Percentiles rank a stretch among this genome's conserved stretches.
phyloP scores from a whole-genome alignment of 1,140 invertebrate genomes.

The Drosophila littoralis region DNA sequence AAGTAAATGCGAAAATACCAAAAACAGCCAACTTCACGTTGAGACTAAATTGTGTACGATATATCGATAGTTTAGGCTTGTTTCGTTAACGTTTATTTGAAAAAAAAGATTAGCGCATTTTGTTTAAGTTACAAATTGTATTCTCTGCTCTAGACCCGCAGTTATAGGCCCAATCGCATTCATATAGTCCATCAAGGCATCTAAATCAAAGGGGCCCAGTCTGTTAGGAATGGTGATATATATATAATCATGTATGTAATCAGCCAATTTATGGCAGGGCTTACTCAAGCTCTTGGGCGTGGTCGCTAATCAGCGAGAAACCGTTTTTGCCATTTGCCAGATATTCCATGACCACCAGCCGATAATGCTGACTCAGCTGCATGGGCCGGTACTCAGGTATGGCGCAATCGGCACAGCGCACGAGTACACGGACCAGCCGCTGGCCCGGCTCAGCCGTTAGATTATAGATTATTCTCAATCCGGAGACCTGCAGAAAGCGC shows the following conservation, averaged over 20 bases:
- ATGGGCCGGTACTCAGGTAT: conserved; percentile 87
- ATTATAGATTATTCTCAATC: conserved; percentile 85
- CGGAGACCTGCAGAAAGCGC: conserved; percentile 87
- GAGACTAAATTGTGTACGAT: not conserved
- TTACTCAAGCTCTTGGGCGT: conserved; percentile 63
- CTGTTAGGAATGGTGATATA: conserved; percentile 26
- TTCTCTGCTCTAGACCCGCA: conserved; percentile 48
- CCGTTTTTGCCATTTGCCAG: conserved; percentile 89
- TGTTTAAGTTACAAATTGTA: conserved; percentile 36
- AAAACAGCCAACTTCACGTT: conserved; percentile 4
- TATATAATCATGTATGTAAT: not conserved
- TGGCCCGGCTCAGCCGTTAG: conserved; percentile 84
- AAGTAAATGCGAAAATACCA: not conserved
- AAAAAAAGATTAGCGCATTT: not conserved
- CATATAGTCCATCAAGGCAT: conserved; percentile 80
- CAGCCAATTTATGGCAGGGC: not conserved
- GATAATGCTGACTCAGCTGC: conserved; percentile 86
- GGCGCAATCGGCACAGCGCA: conserved; percentile 88
- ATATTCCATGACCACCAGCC: conserved; percentile 88
- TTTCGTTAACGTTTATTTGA: conserved; percentile 13
- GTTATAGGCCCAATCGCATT: conserved; percentile 68
- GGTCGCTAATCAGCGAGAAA: conserved; percentile 81
- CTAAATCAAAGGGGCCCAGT: conserved; percentile 61
- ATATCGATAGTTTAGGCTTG: not conserved
- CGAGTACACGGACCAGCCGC: conserved; percentile 85